Conservation (phyloP, 2,888 invertebrate species). For the Trissoscelio sp. region DNA sequence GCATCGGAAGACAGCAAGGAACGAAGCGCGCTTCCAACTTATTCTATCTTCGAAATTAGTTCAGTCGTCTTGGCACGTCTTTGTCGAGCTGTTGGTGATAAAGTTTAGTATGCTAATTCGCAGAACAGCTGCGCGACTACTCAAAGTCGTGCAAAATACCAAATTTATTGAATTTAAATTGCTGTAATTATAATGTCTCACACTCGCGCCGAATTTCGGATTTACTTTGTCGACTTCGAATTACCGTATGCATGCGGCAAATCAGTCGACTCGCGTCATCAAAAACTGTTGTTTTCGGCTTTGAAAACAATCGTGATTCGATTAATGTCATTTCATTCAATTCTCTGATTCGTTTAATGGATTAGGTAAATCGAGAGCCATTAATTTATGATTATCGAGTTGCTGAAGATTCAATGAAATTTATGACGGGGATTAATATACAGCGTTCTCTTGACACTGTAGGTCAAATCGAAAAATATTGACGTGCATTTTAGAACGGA, state of each 20-base stretch:
- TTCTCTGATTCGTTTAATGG: conserved; percentile 40
- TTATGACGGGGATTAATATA: conserved; percentile 27
- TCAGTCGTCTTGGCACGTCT: conserved; percentile 83
- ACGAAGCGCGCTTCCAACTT: conserved; percentile 78
- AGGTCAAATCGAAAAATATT: conserved; percentile 15
- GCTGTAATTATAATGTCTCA: conserved; percentile 82
- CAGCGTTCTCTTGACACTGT: conserved; percentile 14
- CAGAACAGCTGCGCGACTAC: conserved; percentile 82
- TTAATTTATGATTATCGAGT: conserved; percentile 54
- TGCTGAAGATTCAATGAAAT: conserved; percentile 41
- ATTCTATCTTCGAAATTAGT: conserved; percentile 83
- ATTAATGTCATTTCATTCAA: conserved; percentile 56
- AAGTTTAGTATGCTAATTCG: conserved; percentile 84
- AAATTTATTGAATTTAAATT: conserved; percentile 84
- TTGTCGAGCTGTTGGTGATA: conserved; percentile 83
- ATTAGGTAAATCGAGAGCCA: conserved; percentile 41
- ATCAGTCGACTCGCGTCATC: conserved; percentile 41
- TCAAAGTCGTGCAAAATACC: conserved; percentile 79
- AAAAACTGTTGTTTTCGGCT: conserved; percentile 53
- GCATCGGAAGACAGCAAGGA: conserved; percentile 71
- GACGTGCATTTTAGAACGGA: not conserved
- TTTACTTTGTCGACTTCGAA: conserved; percentile 62
- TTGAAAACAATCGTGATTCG: conserved; percentile 49
- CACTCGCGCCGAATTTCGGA: conserved; percentile 59
- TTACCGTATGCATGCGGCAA: conserved; percentile 49